phyloP scores from a whole-genome alignment of 2,797 vertebrate species.

The Siniperca scherzeri region DNA sequence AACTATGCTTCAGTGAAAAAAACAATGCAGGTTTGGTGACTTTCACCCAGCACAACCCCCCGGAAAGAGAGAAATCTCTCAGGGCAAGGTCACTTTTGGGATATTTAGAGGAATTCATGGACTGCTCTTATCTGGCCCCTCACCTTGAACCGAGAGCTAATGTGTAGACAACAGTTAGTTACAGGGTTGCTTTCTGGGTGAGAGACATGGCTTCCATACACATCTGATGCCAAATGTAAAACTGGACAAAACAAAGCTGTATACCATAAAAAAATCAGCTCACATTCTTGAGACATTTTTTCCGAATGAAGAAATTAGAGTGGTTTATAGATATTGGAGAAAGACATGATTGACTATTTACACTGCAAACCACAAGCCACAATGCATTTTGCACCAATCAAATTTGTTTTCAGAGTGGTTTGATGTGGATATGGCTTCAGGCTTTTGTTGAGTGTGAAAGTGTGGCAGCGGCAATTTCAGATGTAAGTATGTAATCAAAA shows the following conservation, averaged over 20 bases:
- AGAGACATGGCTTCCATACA: not conserved
- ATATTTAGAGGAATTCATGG: not conserved
- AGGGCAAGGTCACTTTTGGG: not conserved
- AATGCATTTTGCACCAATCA: constrained; percentile 22
- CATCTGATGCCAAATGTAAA: constrained; percentile 9
- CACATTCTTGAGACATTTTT: constrained; percentile 14
- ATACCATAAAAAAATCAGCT: not conserved
- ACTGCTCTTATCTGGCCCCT: not conserved
- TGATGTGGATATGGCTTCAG: constrained; percentile 43
- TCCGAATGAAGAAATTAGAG: not conserved
- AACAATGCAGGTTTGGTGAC: not conserved
- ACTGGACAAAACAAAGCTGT: constrained; percentile 4
- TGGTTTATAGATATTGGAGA: constrained; percentile 25
- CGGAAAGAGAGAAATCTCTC: not conserved
- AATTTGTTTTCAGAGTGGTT: constrained; percentile 19
- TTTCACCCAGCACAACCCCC: not conserved
- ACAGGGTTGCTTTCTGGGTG: not conserved
- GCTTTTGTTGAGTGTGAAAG: constrained; percentile 42
- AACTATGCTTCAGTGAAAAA: not conserved
- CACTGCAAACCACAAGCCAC: constrained; percentile 27
- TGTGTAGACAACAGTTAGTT: not conserved
- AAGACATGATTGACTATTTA: constrained; percentile 20
- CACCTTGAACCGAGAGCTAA: not conserved
- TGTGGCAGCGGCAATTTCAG: constrained; percentile 44
- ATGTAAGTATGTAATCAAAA: constrained; percentile 54